phyloP scores from a whole-genome alignment of 2,797 vertebrate species.

The Sebastes reedi region DNA sequence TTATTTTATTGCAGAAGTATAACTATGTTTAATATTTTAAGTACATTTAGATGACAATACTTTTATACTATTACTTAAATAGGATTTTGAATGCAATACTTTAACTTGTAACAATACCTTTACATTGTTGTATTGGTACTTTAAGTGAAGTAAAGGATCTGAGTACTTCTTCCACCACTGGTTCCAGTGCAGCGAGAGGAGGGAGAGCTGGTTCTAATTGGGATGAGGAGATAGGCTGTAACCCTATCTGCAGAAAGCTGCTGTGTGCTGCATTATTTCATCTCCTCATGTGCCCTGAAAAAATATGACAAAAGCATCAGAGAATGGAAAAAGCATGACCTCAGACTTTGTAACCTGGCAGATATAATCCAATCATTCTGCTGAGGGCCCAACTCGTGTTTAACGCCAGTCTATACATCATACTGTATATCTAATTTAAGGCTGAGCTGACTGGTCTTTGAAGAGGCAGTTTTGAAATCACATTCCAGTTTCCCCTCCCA shows the following conservation, averaged over 20 bases:
- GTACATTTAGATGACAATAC: not conserved
- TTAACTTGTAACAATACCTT: not conserved
- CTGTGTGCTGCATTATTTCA: slow-evolving; percentile 74
- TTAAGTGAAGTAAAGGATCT: not conserved
- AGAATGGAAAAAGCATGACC: slow-evolving; percentile 78
- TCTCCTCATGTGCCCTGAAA: slow-evolving; percentile 66
- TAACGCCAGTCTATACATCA: slow-evolving; percentile 82
- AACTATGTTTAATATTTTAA: not conserved
- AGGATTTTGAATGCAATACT: not conserved
- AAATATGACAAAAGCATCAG: slow-evolving; percentile 73
- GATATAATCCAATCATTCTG: slow-evolving; percentile 78
- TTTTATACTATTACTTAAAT: not conserved
- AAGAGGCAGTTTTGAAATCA: slow-evolving; percentile 79
- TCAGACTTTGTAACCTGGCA: slow-evolving; percentile 78
- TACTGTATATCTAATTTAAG: slow-evolving; percentile 75
- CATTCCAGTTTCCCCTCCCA: slow-evolving; percentile 78
- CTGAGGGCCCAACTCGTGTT: slow-evolving; percentile 61
- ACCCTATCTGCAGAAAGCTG: slow-evolving; percentile 70
- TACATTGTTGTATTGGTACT: not conserved
- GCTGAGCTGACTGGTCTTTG: slow-evolving; percentile 74
- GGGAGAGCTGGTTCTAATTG: slow-evolving; percentile 71
- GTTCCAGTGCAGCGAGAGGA: slow-evolving; percentile 19
- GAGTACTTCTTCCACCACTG: not conserved
- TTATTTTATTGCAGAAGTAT: too few relatives aligned
- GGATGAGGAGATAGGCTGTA: slow-evolving; percentile 69